Conservation (phyloP, 2,113 vertebrate genomes). For the Brachyhypopomus occidentalis region DNA sequence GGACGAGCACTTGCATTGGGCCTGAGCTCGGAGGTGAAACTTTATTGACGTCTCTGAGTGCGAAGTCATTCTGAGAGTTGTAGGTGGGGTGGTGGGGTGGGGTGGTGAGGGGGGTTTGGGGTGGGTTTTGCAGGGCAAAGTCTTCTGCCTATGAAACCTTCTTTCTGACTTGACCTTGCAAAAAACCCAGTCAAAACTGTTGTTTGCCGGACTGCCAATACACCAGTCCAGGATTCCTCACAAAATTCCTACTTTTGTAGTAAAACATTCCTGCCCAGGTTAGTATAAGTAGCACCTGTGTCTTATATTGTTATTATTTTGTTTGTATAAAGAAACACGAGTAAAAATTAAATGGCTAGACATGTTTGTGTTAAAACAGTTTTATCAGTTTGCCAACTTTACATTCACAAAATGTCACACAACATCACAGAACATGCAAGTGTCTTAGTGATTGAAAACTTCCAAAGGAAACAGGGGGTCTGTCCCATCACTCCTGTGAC, state of each 20-base stretch:
- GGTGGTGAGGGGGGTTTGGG: not conserved
- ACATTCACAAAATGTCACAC: not conserved
- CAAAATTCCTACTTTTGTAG: no score
- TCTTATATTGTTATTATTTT: no score
- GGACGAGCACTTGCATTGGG: slow-evolving; percentile 24
- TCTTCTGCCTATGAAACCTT: not conserved
- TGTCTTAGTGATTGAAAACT: not conserved
- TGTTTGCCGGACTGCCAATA: no score
- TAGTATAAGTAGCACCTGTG: no score
- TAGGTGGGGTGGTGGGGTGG: slow-evolving; percentile 1
- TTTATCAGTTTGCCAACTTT: no score
- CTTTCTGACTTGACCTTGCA: not conserved
- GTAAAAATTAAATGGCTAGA: no score
- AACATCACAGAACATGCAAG: not conserved
- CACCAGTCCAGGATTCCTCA: no score
- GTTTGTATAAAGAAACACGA: no score
- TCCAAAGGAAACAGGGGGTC: not conserved
- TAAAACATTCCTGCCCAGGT: no score
- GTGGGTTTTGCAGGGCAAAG: not conserved
- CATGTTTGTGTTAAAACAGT: no score
- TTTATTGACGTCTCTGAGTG: slow-evolving; percentile 27
- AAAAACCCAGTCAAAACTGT: no score
- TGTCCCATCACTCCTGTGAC: slow-evolving; percentile 23
- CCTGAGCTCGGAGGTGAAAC: slow-evolving; percentile 31
- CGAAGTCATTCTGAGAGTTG: slow-evolving; percentile 21